A percentile compares a stretch with the other conserved stretches of the same genome.
Evolutionary conservation across 2,888 invertebrate species (phyloP).

Genomic region (Agrenia bidenticulata): DNA sequence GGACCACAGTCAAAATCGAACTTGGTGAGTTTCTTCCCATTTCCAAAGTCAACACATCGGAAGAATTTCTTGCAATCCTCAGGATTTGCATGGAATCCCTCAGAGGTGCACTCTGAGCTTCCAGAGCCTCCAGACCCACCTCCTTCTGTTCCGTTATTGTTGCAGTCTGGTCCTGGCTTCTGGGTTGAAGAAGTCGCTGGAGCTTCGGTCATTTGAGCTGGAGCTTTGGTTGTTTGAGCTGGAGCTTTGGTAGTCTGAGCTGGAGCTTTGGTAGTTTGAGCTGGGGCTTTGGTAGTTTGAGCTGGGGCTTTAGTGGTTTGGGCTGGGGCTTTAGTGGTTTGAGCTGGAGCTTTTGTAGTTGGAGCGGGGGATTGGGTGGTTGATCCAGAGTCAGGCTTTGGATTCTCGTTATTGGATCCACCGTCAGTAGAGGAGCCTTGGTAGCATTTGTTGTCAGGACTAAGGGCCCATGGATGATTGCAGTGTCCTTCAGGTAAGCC

Average conservation of each 20-base stretch:
- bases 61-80: slow-evolving; percentile 37
- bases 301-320: slow-evolving; percentile 4
- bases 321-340: background rate
- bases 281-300: background rate
- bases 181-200: slow-evolving; percentile 15
- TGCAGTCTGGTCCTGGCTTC: slow-evolving; percentile 14
- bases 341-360: slow-evolving; percentile 4
- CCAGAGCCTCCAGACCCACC: background rate
- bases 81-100: slow-evolving; percentile 39
- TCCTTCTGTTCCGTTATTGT: slow-evolving; percentile 14
- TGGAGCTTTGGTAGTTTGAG: background rate
- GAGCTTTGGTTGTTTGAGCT: slow-evolving; percentile 15
- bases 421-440: slow-evolving; percentile 19
- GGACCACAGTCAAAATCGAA: slow-evolving; percentile 43
- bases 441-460: slow-evolving; percentile 39
- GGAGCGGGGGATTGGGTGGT: background rate
- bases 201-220: background rate
- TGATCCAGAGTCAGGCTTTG: background rate
- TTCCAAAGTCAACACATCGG: slow-evolving; percentile 35
- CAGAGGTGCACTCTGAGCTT: background rate
- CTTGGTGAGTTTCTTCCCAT: slow-evolving; percentile 22
- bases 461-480: slow-evolving; percentile 46
- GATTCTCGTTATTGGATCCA: background rate
- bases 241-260: slow-evolving; percentile 9
- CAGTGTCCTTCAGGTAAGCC: slow-evolving; percentile 35